phyloP scores from a whole-genome alignment of 2,797 vertebrate species.

The Onychomys leucogaster region DNA sequence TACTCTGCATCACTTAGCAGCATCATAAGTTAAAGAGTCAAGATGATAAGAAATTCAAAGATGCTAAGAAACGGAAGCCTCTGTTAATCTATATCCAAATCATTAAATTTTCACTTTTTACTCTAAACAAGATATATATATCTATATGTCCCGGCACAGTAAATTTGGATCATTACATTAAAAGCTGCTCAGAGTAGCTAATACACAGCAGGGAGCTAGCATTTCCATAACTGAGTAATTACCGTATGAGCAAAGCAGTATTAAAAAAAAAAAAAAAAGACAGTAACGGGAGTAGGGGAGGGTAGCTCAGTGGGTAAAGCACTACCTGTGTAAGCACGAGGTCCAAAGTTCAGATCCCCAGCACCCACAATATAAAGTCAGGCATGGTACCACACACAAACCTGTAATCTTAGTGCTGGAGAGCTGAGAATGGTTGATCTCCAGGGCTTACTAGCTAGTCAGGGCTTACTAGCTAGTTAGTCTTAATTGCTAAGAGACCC shows the following conservation, averaged over 20 bases:
- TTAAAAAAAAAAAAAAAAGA: too few relatives aligned
- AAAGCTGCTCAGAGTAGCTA: constrained; percentile 54
- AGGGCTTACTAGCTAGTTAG: not conserved
- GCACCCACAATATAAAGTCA: not conserved
- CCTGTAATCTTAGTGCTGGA: not conserved
- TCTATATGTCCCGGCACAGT: not conserved
- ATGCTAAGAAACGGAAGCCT: not conserved
- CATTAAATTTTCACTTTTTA: constrained; percentile 45
- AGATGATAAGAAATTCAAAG: constrained; percentile 21
- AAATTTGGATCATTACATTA: constrained; percentile 35
- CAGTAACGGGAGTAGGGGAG: not conserved
- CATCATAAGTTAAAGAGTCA: not conserved
- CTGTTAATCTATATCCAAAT: constrained; percentile 26
- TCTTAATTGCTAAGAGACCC: not conserved
- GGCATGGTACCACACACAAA: not conserved
- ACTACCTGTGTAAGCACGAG: not conserved
- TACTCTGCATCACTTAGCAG: constrained; percentile 7
- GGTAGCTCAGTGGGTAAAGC: not conserved
- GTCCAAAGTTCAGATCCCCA: not conserved
- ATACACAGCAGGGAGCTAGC: not conserved
- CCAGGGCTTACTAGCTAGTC: not conserved
- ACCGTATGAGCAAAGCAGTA: not conserved
- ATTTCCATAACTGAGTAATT: constrained; percentile 25
- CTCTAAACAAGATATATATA: constrained; percentile 14
- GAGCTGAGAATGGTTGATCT: not conserved